Evolutionary conservation across 23 tunicate genomes (phyloP).

Genomic region (Pegea sp.): DNA sequence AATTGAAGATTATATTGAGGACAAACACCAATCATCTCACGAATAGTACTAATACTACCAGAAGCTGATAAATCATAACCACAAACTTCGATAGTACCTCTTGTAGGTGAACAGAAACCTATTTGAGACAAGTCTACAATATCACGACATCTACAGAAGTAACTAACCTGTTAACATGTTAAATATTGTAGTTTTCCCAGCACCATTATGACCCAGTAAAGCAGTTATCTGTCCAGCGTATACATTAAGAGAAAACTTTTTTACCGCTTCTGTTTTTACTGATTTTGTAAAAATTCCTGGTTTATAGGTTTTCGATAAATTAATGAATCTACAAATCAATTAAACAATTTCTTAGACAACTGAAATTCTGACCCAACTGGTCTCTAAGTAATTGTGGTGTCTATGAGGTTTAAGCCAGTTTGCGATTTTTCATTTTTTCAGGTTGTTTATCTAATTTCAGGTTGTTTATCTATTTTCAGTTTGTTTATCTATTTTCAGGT

Average conservation of each 20-base stretch:
- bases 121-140: not conserved
- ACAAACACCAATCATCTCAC: slow-evolving; percentile 80
- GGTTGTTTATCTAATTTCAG: no score
- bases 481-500: no score
- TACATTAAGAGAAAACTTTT: slow-evolving; percentile 47
- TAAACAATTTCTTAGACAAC: no score
- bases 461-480: no score
- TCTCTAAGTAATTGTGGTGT: no score
- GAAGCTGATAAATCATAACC: slow-evolving; percentile 28
- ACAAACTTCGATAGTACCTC: slow-evolving; percentile 7
- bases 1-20: slow-evolving; percentile 68
- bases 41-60: slow-evolving; percentile 21
- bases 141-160: not conserved
- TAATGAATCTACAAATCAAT: no score
- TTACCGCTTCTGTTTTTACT: slow-evolving; percentile 51
- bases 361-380: no score
- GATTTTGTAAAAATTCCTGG: no score
- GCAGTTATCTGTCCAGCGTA: slow-evolving; percentile 91
- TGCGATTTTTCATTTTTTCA: no score
- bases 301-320: no score
- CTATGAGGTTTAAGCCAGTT: no score
- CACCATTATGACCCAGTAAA: slow-evolving; percentile 85
- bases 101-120: not conserved
- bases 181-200: slow-evolving; percentile 88
- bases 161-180: slow-evolving; percentile 63